Evolutionary conservation across 2,888 invertebrate genomes (phyloP), one percentile per base, ranked within the genome.

Genomic region (Myathropa florea): DNA sequence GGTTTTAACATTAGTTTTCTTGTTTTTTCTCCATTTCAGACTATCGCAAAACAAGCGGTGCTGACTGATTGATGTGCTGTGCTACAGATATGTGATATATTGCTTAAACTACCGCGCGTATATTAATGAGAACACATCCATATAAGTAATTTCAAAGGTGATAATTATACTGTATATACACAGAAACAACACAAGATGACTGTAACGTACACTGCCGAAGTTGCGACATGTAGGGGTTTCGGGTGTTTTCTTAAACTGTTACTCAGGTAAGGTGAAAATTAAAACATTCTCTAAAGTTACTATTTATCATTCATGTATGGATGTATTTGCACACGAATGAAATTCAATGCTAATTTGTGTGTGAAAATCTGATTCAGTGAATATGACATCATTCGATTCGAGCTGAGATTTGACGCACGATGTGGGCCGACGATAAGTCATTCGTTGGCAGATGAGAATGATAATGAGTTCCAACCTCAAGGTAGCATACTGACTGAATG

Each of bases 201-300:
- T 89, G 96, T 97, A 84, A 96, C 96, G 12, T 97, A 97, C 90
- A 97, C 97, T 71, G 96, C 95, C 68, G 96, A 97, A 94, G 97
- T 97, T 88, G 97, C 97, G 86, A 97, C 97, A 88, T 97, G 96
- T 91, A 94, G 95, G 71, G 97, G 97, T 87, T 96, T 97, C 91
- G 97, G 97, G 82, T 97, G 97, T 90, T 98, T 97, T 94, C 94
- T 97, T 89, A 97, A 96, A 94, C 94, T 98, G 90, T 94, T 98
- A 36, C 94, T 95, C 91, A 96, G 96, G 97, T 97, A 87, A 92
- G 91, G 90, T 63, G 14, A n/a, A 61, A 36, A n/a, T 33, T 26
- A 6, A 60, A 39, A 55, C n/a, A 24, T 21, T 65, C 18, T 24
- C n/a, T 7, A 1, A 36, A 39, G 10, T 21, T 30, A 21, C 60